Conservation (phyloP, 1,140 invertebrate genomes). For the Bradynema listronoti region DNA sequence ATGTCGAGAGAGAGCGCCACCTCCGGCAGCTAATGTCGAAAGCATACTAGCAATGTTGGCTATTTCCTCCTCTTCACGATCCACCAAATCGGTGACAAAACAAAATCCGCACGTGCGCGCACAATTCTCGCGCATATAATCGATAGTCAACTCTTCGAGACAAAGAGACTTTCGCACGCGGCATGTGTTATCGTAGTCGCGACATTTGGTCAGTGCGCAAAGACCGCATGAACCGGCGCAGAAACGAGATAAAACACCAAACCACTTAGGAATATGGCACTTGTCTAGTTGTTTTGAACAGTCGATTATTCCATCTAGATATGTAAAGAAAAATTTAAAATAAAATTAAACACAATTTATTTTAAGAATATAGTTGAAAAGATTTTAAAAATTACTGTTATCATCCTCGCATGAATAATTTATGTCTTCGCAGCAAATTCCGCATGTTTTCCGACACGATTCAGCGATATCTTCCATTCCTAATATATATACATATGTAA, state of each 20-base stretch:
- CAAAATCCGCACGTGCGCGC: slow-evolving; percentile 43
- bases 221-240: slow-evolving; percentile 42
- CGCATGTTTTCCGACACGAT: slow-evolving; percentile 44
- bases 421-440: slow-evolving; percentile 42
- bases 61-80: slow-evolving; percentile 14
- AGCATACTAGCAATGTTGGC: slow-evolving; percentile 8
- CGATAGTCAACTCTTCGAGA: slow-evolving; percentile 28
- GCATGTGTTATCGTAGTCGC: slow-evolving; percentile 38
- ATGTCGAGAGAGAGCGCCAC: too few species aligned
- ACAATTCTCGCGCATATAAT: slow-evolving; percentile 42
- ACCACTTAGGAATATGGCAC: slow-evolving; percentile 38
- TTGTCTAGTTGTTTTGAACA: slow-evolving; percentile 42
- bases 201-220: slow-evolving; percentile 28
- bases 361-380: not conserved
- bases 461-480: slow-evolving; percentile 43
- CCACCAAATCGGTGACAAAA: slow-evolving; percentile 23
- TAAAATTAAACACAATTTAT: not conserved
- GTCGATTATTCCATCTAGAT: slow-evolving; percentile 38
- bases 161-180: slow-evolving; percentile 33
- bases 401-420: slow-evolving; percentile 44
- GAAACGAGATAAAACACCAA: slow-evolving; percentile 44
- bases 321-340: slow-evolving; percentile 11
- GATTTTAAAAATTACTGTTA: slow-evolving; percentile 19
- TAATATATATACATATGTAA: slow-evolving; percentile 10
- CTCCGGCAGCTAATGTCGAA: slow-evolving; percentile 5